phyloP scores from a whole-genome alignment of 2,888 invertebrate genomes.

The Stenoptilia bipunctidactyla region DNA sequence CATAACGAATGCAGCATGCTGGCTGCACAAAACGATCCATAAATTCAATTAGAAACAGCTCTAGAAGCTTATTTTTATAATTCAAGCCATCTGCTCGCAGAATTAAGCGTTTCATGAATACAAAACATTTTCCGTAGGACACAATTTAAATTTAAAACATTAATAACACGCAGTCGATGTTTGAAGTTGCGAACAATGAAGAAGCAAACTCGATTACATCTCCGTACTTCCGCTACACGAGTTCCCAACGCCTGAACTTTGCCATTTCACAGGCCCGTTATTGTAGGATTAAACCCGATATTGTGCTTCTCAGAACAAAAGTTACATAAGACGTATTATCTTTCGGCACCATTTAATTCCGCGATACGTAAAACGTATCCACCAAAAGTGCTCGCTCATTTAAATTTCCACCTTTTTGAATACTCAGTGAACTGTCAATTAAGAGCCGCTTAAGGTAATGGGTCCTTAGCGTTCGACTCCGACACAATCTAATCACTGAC shows the following conservation, averaged over 20 bases:
- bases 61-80: too few relatives aligned
- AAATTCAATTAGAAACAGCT: too few relatives aligned
- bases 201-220: background rate
- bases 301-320: background rate
- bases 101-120: too few relatives aligned
- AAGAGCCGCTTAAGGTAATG: conserved; percentile 22
- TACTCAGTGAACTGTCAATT: conserved; percentile 27
- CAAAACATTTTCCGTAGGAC: too few relatives aligned
- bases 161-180: too few relatives aligned
- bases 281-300: background rate
- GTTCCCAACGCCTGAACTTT: background rate
- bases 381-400: conserved; percentile 3
- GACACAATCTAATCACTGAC: conserved; percentile 34
- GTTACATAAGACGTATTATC: background rate
- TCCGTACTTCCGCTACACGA: background rate
- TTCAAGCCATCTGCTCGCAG: too few relatives aligned
- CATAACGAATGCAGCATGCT: too few relatives aligned
- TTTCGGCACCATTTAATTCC: background rate
- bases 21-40: too few relatives aligned
- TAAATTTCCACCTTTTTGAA: conserved; percentile 15
- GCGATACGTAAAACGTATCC: background rate
- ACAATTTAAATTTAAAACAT: too few relatives aligned
- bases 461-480: conserved; percentile 20
- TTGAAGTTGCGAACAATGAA: background rate
- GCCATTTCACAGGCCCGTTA: background rate